These are phyloP conservation scores for Dicranocentrus wangi DNA, from an alignment of 2,888 invertebrate genomes.

Conservation along the genomic window DNA sequence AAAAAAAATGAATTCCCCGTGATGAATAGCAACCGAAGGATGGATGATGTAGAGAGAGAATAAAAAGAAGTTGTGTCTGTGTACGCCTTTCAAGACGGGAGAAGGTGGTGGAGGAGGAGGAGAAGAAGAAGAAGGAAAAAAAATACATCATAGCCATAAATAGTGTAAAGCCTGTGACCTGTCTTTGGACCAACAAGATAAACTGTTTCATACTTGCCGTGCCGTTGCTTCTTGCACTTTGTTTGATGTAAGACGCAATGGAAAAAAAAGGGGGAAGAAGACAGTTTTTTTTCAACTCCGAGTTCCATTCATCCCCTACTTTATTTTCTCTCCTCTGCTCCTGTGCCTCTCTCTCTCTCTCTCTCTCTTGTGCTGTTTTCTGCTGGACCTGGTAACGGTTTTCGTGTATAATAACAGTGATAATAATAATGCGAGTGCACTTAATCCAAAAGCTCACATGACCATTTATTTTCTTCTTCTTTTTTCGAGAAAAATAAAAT, in stretches of 20 bases:
- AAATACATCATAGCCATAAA: conserved; percentile 24
- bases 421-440: conserved; percentile 21
- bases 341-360: neutral
- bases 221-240: neutral
- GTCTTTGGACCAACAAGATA: conserved; percentile 65
- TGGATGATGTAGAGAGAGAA: conserved; percentile 19
- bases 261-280: conserved; percentile 12
- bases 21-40: conserved; percentile 18
- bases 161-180: conserved; percentile 54
- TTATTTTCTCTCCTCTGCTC: conserved; percentile 31
- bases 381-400: too few relatives aligned
- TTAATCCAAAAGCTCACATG: conserved; percentile 29
- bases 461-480: neutral
- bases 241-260: neutral
- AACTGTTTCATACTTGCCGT: conserved; percentile 40
- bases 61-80: conserved; percentile 4
- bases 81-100: neutral
- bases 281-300: neutral
- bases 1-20: too few relatives aligned
- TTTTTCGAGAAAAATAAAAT: conserved; percentile 17
- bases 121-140: neutral
- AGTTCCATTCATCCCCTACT: conserved; percentile 51
- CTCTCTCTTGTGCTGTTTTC: neutral
- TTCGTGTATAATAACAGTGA: too few relatives aligned
- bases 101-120: conserved; percentile 20